A percentile compares a stretch with the other conserved stretches of the same genome.
Conservation (phyloP, 2,888 invertebrate species). For the Branchipolynoe longqiensis region DNA sequence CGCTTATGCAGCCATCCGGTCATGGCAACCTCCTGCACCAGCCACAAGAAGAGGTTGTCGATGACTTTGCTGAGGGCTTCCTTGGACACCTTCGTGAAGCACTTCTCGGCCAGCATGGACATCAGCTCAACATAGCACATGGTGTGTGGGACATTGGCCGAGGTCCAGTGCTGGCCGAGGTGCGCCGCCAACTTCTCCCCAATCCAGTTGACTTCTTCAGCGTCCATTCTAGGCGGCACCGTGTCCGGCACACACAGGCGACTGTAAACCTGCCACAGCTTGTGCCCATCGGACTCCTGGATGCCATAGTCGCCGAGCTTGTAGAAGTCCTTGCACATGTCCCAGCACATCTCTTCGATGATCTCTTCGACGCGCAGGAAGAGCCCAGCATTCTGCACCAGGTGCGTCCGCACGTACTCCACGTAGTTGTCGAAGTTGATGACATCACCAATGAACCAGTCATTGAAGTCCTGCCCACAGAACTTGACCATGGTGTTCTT, state of each 20-base stretch:
- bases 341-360: conserved; percentile 49
- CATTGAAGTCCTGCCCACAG: not conserved
- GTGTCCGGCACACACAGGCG: conserved; percentile 63
- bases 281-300: conserved; percentile 28
- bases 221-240: conserved; percentile 63
- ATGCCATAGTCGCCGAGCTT: not conserved
- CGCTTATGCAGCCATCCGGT: conserved; percentile 66
- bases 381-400: not conserved
- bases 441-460: not conserved
- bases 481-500: not conserved
- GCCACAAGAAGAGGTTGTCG: conserved; percentile 65
- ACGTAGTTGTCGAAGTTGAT: conserved; percentile 40
- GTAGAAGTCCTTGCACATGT: conserved; percentile 29
- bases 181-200: conserved; percentile 62
- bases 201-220: conserved; percentile 63
- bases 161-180: conserved; percentile 35
- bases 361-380: not conserved
- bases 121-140: conserved; percentile 52
- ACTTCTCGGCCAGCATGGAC: not conserved
- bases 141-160: conserved; percentile 8
- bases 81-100: not conserved
- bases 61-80: conserved; percentile 50
- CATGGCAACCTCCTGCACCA: conserved; percentile 66
- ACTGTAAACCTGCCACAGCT: conserved; percentile 66
- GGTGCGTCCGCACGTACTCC: conserved; percentile 17